Percentiles rank a stretch among this genome's conserved stretches.
Evolutionary conservation across 2,113 vertebrate genomes (phyloP).

Genomic region (Thunnus thynnus): DNA sequence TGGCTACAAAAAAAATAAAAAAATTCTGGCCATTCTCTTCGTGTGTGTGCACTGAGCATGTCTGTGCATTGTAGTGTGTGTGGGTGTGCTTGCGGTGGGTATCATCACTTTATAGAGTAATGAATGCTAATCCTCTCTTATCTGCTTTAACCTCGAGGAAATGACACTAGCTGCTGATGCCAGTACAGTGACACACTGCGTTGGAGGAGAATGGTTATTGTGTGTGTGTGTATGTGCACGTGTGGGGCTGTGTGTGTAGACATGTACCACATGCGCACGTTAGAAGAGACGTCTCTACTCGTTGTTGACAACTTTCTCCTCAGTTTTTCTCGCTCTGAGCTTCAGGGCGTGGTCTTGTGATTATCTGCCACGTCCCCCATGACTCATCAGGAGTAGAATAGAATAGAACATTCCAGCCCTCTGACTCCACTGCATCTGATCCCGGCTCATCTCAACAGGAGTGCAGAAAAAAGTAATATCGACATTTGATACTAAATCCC

Average conservation of each 20-base stretch:
- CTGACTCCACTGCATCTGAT: conserved; percentile 62
- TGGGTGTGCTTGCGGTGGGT: conserved; percentile 37
- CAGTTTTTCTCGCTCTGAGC: conserved; percentile 19
- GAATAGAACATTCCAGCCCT: conserved; percentile 66
- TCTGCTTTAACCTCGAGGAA: conserved; percentile 80
- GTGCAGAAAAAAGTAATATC: not conserved
- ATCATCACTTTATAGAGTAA: conserved; percentile 75
- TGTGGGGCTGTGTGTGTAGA: not conserved
- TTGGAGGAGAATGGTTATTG: conserved; percentile 41
- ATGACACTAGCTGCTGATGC: conserved; percentile 68
- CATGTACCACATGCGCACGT: conserved; percentile 6
- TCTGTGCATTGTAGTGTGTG: conserved; percentile 20
- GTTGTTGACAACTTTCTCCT: conserved; percentile 34
- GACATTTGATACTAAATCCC: conserved; percentile 36
- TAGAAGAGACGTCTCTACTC: conserved; percentile 41
- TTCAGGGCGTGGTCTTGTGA: conserved; percentile 62
- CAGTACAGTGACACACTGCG: conserved; percentile 58
- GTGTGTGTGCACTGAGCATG: conserved; percentile 25
- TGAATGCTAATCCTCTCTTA: conserved; percentile 84
- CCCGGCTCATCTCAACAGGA: conserved; percentile 39
- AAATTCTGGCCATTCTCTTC: not conserved
- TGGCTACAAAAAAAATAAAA: no score
- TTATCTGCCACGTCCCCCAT: conserved; percentile 52
- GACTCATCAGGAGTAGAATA: conserved; percentile 69
- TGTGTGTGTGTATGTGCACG: conserved; percentile 20